Evolutionary conservation across 2,797 vertebrate species (phyloP).

Genomic region (Coccyzus lansbergi): DNA sequence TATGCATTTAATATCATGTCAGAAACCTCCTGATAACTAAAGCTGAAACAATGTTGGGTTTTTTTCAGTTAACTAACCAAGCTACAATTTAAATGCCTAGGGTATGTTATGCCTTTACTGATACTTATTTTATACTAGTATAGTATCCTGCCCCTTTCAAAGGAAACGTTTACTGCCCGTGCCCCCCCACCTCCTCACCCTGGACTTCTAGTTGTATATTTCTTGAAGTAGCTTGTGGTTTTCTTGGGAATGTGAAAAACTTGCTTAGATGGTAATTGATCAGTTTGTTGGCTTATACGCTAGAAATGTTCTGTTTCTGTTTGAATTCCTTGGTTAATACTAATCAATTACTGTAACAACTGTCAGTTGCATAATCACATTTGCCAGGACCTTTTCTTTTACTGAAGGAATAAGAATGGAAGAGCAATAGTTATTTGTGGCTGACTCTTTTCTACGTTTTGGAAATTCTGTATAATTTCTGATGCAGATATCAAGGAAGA

Average conservation of each 20-base stretch:
- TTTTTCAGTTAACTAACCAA: not conserved
- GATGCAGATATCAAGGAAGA: not conserved
- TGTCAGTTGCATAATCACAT: fast-evolving
- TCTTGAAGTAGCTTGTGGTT: not conserved
- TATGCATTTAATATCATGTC: fast-evolving
- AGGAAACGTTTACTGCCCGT: too few relatives aligned
- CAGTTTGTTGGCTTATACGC: not conserved
- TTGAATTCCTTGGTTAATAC: not conserved
- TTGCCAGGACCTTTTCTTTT: not conserved
- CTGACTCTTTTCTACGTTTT: not conserved
- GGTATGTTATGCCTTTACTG: fast-evolving
- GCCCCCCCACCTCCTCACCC: too few relatives aligned
- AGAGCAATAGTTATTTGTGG: not conserved
- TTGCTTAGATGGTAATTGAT: not conserved
- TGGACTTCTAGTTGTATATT: not conserved
- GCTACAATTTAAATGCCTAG: fast-evolving
- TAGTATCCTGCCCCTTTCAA: fast-evolving
- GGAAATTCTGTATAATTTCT: fast-evolving
- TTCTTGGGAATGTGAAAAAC: not conserved
- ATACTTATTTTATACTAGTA: fast-evolving
- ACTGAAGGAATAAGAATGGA: not conserved
- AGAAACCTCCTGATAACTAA: not conserved
- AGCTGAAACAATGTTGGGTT: fast-evolving
- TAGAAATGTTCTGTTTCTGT: not conserved
- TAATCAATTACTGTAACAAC: not conserved